phyloP scores from a whole-genome alignment of 2,113 vertebrate species.

The Boulengeromyrus knoepffleri region DNA sequence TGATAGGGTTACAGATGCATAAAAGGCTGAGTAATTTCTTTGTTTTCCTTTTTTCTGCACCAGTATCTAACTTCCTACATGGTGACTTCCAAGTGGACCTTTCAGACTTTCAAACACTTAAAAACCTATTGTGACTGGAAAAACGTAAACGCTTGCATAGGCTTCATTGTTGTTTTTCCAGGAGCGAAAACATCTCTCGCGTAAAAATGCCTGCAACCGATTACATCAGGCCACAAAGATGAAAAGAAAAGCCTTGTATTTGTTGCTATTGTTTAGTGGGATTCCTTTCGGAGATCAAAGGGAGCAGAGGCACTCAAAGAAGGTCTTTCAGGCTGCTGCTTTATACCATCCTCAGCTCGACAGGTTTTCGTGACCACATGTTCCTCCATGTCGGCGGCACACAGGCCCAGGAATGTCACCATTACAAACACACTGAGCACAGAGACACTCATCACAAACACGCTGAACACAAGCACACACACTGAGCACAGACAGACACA shows the following conservation, averaged over 20 bases:
- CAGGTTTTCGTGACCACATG: background rate
- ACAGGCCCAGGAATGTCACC: background rate
- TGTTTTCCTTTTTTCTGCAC: background rate
- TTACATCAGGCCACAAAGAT: background rate
- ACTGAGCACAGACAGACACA: background rate
- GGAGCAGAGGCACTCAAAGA: background rate
- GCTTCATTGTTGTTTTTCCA: background rate
- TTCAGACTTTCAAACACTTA: background rate
- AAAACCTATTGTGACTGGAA: background rate
- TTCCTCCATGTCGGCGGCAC: background rate
- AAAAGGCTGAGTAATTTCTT: background rate
- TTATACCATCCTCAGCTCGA: background rate
- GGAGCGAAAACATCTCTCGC: background rate
- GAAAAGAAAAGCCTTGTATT: background rate
- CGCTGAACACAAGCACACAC: background rate
- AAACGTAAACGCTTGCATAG: no score
- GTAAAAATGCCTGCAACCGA: background rate
- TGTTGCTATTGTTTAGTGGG: background rate
- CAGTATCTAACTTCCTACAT: background rate
- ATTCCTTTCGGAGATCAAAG: background rate
- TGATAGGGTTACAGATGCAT: background rate
- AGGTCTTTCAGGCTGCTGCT: background rate
- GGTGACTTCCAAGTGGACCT: background rate
- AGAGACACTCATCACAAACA: background rate
- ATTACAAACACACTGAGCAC: background rate